A percentile compares a stretch with the other conserved stretches of the same genome.
These are phyloP conservation scores for Rissa tridactyla DNA, from an alignment of 2,113 vertebrate genomes.

Conservation along the genomic window DNA sequence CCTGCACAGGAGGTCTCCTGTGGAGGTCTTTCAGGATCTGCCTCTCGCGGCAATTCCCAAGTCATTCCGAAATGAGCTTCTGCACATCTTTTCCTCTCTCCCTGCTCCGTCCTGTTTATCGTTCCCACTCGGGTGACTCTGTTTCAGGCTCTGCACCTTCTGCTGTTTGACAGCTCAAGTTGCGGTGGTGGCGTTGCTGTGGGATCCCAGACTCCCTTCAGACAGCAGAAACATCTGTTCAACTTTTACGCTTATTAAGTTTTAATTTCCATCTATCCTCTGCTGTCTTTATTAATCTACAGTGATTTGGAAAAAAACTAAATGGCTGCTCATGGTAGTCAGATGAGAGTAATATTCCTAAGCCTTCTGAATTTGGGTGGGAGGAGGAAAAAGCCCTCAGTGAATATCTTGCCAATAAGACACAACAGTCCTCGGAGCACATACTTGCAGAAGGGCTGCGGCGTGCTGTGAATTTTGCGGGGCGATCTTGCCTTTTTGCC, in stretches of 20 bases:
- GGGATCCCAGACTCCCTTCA: neutral
- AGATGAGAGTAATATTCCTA: neutral
- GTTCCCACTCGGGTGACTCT: neutral
- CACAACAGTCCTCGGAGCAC: neutral
- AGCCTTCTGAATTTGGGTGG: neutral
- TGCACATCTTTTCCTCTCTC: neutral
- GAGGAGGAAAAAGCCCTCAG: neutral
- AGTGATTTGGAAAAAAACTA: conserved; percentile 20
- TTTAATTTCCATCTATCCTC: conserved; percentile 46
- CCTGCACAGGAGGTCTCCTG: too few species aligned
- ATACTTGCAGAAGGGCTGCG: neutral
- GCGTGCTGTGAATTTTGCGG: neutral
- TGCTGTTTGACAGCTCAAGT: neutral
- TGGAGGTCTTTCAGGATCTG: neutral
- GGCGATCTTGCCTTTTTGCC: neutral
- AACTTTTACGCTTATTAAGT: conserved; percentile 18
- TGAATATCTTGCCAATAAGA: neutral
- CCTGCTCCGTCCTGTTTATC: neutral
- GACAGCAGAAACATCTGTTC: conserved; percentile 16
- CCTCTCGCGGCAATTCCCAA: neutral
- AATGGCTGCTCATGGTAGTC: neutral
- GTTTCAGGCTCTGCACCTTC: neutral
- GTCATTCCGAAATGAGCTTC: neutral
- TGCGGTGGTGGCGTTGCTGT: neutral
- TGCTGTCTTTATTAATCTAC: conserved; percentile 46